Percentiles rank a stretch among this genome's conserved stretches.
These are phyloP conservation scores for Chiridota heheva DNA, from an alignment of 35 echinoderm and acorn worm species.

Conservation along the genomic window DNA sequence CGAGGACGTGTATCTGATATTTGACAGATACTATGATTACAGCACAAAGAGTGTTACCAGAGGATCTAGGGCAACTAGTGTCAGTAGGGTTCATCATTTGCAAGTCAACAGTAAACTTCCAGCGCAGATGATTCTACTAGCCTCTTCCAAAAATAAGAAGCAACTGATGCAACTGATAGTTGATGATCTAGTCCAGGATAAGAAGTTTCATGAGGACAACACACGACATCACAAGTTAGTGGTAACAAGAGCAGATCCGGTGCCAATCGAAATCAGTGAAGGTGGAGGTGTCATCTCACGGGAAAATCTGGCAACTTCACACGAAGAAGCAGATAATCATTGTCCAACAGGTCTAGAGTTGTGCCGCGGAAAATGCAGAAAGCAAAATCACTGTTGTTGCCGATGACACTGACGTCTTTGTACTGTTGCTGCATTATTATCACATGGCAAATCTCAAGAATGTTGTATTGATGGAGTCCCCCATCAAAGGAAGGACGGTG, in stretches of 20 bases:
- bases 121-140: constrained; percentile 39
- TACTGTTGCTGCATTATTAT: constrained; percentile 57
- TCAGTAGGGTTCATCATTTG: constrained; percentile 31
- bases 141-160: constrained; percentile 35
- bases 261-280: constrained; percentile 20
- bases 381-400: constrained; percentile 9
- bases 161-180: constrained; percentile 47
- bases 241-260: constrained; percentile 14
- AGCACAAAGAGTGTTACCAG: constrained; percentile 54
- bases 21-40: constrained; percentile 52
- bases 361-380: constrained; percentile 26
- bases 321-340: constrained; percentile 61
- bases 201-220: not conserved
- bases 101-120: constrained; percentile 25
- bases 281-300: not conserved
- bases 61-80: constrained; percentile 32
- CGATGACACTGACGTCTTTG: constrained; percentile 47
- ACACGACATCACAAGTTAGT: constrained; percentile 29
- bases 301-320: not conserved
- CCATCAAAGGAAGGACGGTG: constrained; percentile 32
- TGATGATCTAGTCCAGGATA: constrained; percentile 21
- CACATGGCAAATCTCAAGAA: constrained; percentile 14
- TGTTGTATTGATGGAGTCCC: constrained; percentile 51
- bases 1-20: constrained; percentile 46
- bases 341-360: constrained; percentile 47